Percentiles rank a stretch among this genome's conserved stretches.
phyloP scores from a whole-genome alignment of 1,140 invertebrate genomes.

The Procambarus virginalis region DNA sequence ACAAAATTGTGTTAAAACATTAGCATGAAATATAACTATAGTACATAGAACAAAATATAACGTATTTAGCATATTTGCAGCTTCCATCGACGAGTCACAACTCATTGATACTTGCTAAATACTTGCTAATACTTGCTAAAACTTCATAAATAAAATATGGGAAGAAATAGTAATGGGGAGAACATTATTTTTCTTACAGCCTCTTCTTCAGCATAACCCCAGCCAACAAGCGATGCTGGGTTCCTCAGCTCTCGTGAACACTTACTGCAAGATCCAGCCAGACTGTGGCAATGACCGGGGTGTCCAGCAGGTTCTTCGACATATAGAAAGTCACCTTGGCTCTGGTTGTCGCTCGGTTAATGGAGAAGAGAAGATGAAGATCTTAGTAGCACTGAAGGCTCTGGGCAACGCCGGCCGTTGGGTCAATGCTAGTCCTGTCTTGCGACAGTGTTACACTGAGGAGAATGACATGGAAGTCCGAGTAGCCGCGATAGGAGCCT shows the following conservation, averaged over 20 bases:
- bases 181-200: slow-evolving; percentile 7
- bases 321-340: slow-evolving; percentile 79
- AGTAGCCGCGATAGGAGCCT: slow-evolving; percentile 86
- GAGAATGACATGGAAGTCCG: slow-evolving; percentile 82
- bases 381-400: slow-evolving; percentile 86
- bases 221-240: slow-evolving; percentile 75
- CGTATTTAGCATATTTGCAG: too few species aligned
- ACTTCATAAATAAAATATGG: neutral
- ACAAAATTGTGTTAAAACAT: too few species aligned
- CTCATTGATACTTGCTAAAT: too few species aligned
- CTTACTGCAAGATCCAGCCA: slow-evolving; percentile 73
- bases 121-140: too few species aligned
- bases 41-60: neutral
- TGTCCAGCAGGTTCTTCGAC: slow-evolving; percentile 80
- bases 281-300: slow-evolving; percentile 73
- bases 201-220: slow-evolving; percentile 76
- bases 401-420: slow-evolving; percentile 86
- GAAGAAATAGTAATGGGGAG: neutral
- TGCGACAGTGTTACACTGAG: slow-evolving; percentile 82
- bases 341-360: slow-evolving; percentile 77
- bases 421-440: slow-evolving; percentile 78
- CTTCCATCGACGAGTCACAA: too few species aligned
- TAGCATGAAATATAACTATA: neutral
- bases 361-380: slow-evolving; percentile 81
- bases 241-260: slow-evolving; percentile 75